phyloP scores from a whole-genome alignment of 2,888 invertebrate genomes.

The Unio pictorum region DNA sequence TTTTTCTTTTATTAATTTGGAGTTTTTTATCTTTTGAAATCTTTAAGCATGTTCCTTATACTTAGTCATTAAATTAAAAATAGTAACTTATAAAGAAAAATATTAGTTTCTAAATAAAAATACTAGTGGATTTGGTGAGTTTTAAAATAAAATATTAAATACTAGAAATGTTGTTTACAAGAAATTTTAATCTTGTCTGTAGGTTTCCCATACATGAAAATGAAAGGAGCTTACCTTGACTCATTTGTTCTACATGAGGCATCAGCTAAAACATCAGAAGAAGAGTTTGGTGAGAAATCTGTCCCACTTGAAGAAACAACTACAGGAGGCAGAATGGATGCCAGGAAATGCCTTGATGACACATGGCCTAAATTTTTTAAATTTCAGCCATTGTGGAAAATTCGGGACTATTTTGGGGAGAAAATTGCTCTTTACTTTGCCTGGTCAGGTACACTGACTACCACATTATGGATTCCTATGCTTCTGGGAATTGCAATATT shows the following conservation, averaged over 20 bases:
- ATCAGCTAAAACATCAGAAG: conserved; percentile 49
- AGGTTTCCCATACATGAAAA: conserved; percentile 70
- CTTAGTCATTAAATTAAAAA: no score
- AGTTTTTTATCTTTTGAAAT: no score
- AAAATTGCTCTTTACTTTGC: conserved; percentile 73
- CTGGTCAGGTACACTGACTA: conserved; percentile 71
- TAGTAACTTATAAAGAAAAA: no score
- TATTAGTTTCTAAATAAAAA: no score
- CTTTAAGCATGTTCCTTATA: no score
- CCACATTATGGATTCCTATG: conserved; percentile 71
- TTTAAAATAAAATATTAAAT: neutral
- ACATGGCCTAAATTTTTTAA: conserved; percentile 66
- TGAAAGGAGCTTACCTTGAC: conserved; percentile 68
- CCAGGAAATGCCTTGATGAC: conserved; percentile 53
- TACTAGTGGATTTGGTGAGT: no score
- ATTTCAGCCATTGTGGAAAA: conserved; percentile 71
- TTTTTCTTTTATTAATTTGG: no score
- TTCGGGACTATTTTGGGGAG: conserved; percentile 73
- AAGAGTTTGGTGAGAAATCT: conserved; percentile 34
- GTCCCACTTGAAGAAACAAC: conserved; percentile 7
- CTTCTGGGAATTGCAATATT: conserved; percentile 71
- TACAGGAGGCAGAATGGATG: conserved; percentile 33
- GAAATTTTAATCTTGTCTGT: conserved; percentile 1
- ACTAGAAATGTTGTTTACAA: neutral
- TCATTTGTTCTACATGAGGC: conserved; percentile 71